Evolutionary conservation across 2,888 invertebrate genomes (phyloP).

Genomic region (Hemistola chrysoprasaria): DNA sequence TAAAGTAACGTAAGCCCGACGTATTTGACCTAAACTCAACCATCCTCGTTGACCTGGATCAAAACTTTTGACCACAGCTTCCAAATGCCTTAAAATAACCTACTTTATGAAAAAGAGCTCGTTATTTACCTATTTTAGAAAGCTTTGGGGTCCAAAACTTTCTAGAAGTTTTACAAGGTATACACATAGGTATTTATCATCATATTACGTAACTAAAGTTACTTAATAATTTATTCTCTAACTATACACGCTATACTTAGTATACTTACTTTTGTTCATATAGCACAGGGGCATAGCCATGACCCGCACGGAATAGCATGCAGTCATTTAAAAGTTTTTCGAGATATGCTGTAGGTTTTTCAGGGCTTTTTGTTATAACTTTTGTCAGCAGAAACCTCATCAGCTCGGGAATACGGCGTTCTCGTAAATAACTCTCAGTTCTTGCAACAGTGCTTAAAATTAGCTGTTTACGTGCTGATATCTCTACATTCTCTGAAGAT

Average conservation of each 20-base stretch:
- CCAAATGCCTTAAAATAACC: constrained; percentile 58
- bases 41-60: constrained; percentile 69
- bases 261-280: constrained; percentile 62
- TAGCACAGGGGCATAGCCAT: constrained; percentile 60
- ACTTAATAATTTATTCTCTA: too few relatives aligned
- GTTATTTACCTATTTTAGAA: too few relatives aligned
- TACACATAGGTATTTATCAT: too few relatives aligned
- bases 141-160: too few relatives aligned
- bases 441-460: constrained; percentile 49
- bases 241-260: too few relatives aligned
- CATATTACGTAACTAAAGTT: too few relatives aligned
- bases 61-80: constrained; percentile 68
- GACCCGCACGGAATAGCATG: constrained; percentile 66
- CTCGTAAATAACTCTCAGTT: constrained; percentile 61
- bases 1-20: constrained; percentile 54
- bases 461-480: constrained; percentile 48
- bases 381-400: constrained; percentile 63
- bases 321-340: constrained; percentile 61
- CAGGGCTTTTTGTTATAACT: constrained; percentile 47
- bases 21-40: constrained; percentile 62
- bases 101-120: too few relatives aligned
- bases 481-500: constrained; percentile 36
- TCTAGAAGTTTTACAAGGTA: too few relatives aligned
- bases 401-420: constrained; percentile 65
- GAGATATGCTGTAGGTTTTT: constrained; percentile 48